Conservation (phyloP, 2,113 vertebrate genomes). For the Ginglymostoma cirratum region DNA sequence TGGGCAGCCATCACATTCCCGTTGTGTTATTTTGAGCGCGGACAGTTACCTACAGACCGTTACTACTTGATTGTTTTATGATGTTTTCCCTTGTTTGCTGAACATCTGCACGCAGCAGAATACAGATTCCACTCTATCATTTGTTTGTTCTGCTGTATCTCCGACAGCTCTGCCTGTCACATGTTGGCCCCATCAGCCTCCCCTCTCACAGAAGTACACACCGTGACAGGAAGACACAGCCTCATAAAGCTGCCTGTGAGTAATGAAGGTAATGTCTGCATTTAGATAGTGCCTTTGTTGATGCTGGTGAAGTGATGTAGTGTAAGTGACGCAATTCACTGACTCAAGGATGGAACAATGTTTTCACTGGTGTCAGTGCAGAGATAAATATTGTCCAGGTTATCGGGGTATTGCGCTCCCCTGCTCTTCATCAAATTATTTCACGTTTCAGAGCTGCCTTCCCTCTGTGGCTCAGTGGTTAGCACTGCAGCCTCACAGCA, state of each 20-base stretch:
- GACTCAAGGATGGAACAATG: no score
- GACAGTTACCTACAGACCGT: fast-evolving
- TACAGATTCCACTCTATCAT: not conserved
- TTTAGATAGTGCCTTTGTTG: no score
- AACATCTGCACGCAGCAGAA: not conserved
- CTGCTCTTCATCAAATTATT: not conserved
- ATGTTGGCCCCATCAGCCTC: not conserved
- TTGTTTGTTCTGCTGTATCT: not conserved
- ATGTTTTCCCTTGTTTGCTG: not conserved
- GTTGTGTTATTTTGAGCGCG: not conserved
- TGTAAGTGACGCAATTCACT: no score
- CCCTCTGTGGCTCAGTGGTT: no score
- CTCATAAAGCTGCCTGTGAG: no score
- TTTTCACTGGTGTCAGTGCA: no score
- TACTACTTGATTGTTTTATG: not conserved
- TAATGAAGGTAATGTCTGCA: no score
- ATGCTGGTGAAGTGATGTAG: no score
- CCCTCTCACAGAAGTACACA: no score
- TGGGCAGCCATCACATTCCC: no score
- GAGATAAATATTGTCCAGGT: not conserved
- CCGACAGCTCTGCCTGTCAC: not conserved
- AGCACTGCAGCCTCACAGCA: no score
- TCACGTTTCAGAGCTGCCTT: not conserved
- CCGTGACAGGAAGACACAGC: no score
- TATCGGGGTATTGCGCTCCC: not conserved